Percentiles rank a stretch among this genome's conserved stretches.
These are phyloP conservation scores for Leucozona laternaria DNA, from an alignment of 2,888 invertebrate species.

Conservation along the genomic window DNA sequence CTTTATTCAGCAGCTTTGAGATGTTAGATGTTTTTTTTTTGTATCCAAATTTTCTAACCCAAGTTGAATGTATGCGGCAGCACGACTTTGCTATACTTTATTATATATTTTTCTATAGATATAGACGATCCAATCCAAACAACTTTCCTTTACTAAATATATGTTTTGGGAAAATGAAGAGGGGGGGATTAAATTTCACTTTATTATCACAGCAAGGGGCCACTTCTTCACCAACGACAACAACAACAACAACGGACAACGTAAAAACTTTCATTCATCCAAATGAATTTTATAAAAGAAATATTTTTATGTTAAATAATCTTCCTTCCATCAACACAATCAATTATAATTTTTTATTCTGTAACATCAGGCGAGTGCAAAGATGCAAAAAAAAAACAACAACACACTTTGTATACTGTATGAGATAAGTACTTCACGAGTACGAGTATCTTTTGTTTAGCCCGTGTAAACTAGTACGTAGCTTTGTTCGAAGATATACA, in stretches of 20 bases:
- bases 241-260: not conserved
- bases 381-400: constrained; percentile 18
- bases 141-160: constrained; percentile 68
- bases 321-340: constrained; percentile 66
- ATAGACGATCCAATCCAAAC: constrained; percentile 54
- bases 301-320: constrained; percentile 70
- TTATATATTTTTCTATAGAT: not conserved
- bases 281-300: constrained; percentile 45
- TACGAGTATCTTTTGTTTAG: constrained; percentile 44
- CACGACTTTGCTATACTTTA: constrained; percentile 19
- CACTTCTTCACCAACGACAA: constrained; percentile 19
- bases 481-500: constrained; percentile 36
- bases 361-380: not conserved
- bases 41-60: constrained; percentile 67
- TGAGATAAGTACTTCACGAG: constrained; percentile 7
- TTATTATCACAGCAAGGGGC: constrained; percentile 61
- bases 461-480: constrained; percentile 67
- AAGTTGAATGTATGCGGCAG: constrained; percentile 55
- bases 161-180: not conserved
- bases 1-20: constrained; percentile 6
- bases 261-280: constrained; percentile 73
- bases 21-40: constrained; percentile 5
- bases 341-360: constrained; percentile 55
- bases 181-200: constrained; percentile 63
- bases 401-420: constrained; percentile 28